Percentiles rank a stretch among this genome's conserved stretches.
Evolutionary conservation across 2,113 vertebrate species (phyloP).

Genomic region (Gallinago media): DNA sequence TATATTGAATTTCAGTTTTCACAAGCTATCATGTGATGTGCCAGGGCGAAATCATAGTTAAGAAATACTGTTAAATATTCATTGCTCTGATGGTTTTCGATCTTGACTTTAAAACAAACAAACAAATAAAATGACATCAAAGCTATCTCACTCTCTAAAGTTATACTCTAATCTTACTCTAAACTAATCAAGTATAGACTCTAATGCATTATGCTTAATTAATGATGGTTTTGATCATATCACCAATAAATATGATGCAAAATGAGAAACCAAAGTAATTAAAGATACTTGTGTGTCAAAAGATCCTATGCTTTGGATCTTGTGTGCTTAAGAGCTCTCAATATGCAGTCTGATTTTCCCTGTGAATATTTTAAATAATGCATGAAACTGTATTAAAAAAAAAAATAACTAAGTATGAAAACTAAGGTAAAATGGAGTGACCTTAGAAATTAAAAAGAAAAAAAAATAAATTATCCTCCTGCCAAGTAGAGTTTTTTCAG

Average conservation of each 20-base stretch:
- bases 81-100: neutral
- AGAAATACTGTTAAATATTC: neutral
- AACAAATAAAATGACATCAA: neutral
- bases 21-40: accelerated
- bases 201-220: neutral
- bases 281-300: neutral
- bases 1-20: neutral
- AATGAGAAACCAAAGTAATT: neutral
- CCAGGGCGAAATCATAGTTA: neutral
- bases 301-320: neutral
- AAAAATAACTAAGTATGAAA: neutral
- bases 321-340: neutral
- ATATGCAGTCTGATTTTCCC: neutral
- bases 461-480: neutral
- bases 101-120: neutral
- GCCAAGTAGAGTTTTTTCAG: neutral
- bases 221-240: neutral
- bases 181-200: neutral
- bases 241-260: neutral
- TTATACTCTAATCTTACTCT: neutral
- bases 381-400: neutral
- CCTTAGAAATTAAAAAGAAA: neutral
- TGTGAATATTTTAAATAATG: neutral
- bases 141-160: neutral
- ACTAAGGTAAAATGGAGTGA: neutral